A percentile compares a stretch with the other conserved stretches of the same genome.
These are phyloP conservation scores for Campoletis raptor DNA, from an alignment of 2,888 invertebrate genomes.

Conservation along the genomic window DNA sequence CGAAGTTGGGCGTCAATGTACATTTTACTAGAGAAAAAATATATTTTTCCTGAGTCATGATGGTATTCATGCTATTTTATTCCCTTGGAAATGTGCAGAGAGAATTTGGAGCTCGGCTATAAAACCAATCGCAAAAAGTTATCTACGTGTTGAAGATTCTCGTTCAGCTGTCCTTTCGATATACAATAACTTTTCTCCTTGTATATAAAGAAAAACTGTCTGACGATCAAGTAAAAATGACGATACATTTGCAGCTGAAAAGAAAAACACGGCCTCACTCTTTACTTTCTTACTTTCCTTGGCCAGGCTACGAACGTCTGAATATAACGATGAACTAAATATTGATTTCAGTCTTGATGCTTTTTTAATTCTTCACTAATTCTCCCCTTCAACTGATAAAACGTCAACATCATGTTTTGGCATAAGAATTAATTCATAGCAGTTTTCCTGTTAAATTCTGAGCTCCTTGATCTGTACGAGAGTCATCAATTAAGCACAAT, in stretches of 20 bases:
- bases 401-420: too few species aligned
- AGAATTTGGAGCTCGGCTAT: not conserved
- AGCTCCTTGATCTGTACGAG: too few species aligned
- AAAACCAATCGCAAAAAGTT: constrained; percentile 41
- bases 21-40: not conserved
- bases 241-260: constrained; percentile 2
- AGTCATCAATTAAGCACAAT: too few species aligned
- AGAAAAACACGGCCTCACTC: not conserved
- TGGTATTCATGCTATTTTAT: not conserved
- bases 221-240: not conserved
- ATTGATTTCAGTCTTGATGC: not conserved
- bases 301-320: not conserved
- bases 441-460: too few species aligned
- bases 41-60: not conserved
- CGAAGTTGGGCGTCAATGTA: not conserved
- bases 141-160: constrained; percentile 40
- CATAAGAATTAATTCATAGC: too few species aligned
- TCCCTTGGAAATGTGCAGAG: constrained; percentile 3
- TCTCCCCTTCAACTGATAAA: not conserved
- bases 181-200: constrained; percentile 50
- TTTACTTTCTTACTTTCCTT: not conserved
- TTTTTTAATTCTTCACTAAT: not conserved
- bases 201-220: constrained; percentile 26
- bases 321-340: not conserved
- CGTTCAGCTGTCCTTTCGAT: constrained; percentile 27